Evolutionary conservation across 2,888 invertebrate species (phyloP), one percentile per base, ranked within the genome.

Genomic region (Tinea pellionella): DNA sequence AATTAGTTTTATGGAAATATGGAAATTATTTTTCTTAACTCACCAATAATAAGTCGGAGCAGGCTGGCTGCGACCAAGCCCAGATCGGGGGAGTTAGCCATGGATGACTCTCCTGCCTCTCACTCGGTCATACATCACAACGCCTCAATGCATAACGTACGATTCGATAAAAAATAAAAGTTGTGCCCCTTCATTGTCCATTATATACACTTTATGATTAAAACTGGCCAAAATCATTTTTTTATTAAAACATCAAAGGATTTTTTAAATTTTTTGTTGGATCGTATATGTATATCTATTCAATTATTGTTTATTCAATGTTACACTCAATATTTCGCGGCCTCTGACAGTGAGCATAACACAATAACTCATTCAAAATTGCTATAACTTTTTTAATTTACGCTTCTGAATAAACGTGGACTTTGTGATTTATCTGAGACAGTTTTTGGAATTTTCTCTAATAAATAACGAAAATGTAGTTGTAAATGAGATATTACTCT

Each of bases 31-130:
- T 16, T 47, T 16, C 13, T 15, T 16, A 55, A 89, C 90, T 90
- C 75, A 90, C 90, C 90, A 66, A 90, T 90, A 65, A 90, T 89
- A 65, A 90, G 89, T 82, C 90, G 88, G 65, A 90, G 88, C 63
- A 90, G 83, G 78, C 88, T 90, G 71, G 90, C 90, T 66, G 82
- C 87, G 68, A 90, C 77, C 75, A 89, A 83, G 74, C 89, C 89
- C 73, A 89, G 80, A 76, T 90, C 90, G 69, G 88, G 84, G 69
- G 89, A 81, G 74, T 88, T 86, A 86, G 89, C 90, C 90, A 90
- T 90, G 77, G 82, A 80, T 87, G 74, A 76, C 74, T 71, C 70
- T 73, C 70, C 19, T 24, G 69, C 67, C 64, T 67, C 63, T 75
- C 72, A 75, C 70, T 70, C 73, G 24, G 8, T 8, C 6, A 53